Base-by-base conservation (phyloP, 2,888 invertebrate genomes). In the Nemotelus pantherinus region DNA sequence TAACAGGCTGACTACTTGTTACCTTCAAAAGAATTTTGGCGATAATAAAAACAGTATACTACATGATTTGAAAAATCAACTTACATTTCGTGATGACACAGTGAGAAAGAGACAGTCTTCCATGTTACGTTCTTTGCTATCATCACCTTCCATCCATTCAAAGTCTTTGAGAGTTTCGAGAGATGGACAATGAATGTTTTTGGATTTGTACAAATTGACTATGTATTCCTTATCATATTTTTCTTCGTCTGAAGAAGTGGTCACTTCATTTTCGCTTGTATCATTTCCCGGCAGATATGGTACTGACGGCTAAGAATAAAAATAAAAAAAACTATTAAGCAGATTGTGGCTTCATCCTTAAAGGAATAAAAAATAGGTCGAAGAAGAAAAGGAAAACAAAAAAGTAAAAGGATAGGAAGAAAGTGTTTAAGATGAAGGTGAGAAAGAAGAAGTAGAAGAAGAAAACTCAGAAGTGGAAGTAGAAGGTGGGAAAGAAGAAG, bases 1-100 rank as follows among this genome's bases (percentile, higher is more conserved):
- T 72, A 6, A 78, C 78, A 2, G 78, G 76, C 39, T 60, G 58
- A 41, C 70, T 78, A 3, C 60, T 65, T 2, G 68, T 76, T 70
- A 7, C 44, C 78, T 78, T 25, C 57, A 71, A 71, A 44, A 55
- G n/a, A 2, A 45, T 9, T 10, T 10, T 41, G 39, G n/a, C 9
- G 50, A 50, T 41, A 5, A 50, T 44, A 64, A 39, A 39, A 25
- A 60, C n/a, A n/a, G 5, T 63, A 41, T 41, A 10, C 43, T 39
- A 63, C 4, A 63, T 63, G 9, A 7, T 6, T 63, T 60, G 7
- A 25, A 25, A 25, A 25, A 25, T 25, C 25, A 25, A 74, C 74
- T 63, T 48, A 74, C 74, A 41, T 74, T 74, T 63, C 60, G 43
- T 5, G 74, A 63, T 7, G 74, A 74, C 1, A 74, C 63, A 3